Evolutionary conservation across 2,888 invertebrate genomes (phyloP), one percentile per base, ranked within the genome.

Genomic region (Flexamia atlantica): DNA sequence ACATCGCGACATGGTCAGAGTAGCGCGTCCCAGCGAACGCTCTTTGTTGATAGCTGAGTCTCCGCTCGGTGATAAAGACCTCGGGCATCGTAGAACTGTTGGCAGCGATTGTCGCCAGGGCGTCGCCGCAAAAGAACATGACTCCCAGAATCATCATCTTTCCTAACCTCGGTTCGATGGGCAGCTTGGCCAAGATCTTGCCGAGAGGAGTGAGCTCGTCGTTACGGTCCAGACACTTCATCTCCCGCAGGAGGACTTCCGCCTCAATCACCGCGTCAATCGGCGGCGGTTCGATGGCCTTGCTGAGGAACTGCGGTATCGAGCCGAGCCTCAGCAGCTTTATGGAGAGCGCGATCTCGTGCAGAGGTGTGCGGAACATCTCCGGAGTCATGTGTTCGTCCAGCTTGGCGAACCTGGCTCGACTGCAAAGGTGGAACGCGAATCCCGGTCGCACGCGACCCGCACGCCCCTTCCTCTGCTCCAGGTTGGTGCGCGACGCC

Each of bases 101-200:
- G 17, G 99, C 98, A 0, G 99, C 98, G 93, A 99, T 97, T 0
- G 97, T 97, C 12, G 97, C 96, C 79, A 98, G 91, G 0, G 98
- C 95, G 89, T 98, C 98, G 0, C 97, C 98, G 85, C 96, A 95
- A 86, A 95, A 95, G 88, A 99, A 95, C 83, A 98, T 95, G 87
- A 96, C 95, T n/a, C 98, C 98, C 12, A 99, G 92, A 42, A 99
- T 96, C 97, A 98, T 98, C 97, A 98, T 98, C 91, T 98, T 99
- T 23, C 99, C 99, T 7, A 99, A 92, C 0, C 98, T 93, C 0
- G 99, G 99, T 89, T 99, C 99, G 85, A 99, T 96, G 0, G 99
- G 99, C 87, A 99, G 90, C 86, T 97, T 95, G 5, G 99, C 99
- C 10, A 99, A 92, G 86, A 99, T 97, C 85, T 95, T 94, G 0